Evolutionary conservation across 2,888 invertebrate species (phyloP).

Genomic region (Cosmia trapezina): DNA sequence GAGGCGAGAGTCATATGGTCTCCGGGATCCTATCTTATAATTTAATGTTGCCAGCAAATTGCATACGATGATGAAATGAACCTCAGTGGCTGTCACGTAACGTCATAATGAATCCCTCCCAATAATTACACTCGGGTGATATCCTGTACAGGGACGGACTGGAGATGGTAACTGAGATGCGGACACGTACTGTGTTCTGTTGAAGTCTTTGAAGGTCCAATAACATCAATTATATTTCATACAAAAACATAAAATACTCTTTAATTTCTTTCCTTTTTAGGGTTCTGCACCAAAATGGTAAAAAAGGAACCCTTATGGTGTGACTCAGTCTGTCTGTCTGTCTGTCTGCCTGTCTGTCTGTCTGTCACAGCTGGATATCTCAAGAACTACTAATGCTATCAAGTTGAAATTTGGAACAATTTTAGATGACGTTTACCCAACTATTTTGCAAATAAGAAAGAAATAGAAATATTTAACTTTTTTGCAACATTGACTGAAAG

Average conservation of each 20-base stretch:
- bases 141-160: slow-evolving; percentile 72
- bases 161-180: slow-evolving; percentile 10
- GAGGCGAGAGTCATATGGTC: slow-evolving; percentile 67
- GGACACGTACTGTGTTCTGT: background rate
- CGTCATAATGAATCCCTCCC: slow-evolving; percentile 83
- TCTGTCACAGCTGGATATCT: too few relatives aligned
- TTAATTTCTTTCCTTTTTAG: background rate
- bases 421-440: too few relatives aligned
- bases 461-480: too few relatives aligned
- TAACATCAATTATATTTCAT: background rate
- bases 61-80: slow-evolving; percentile 75
- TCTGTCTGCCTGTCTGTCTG: too few relatives aligned
- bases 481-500: too few relatives aligned
- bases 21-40: slow-evolving; percentile 69
- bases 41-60: slow-evolving; percentile 79
- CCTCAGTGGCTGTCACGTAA: slow-evolving; percentile 83
- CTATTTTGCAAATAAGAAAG: too few relatives aligned
- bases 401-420: too few relatives aligned
- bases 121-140: slow-evolving; percentile 84
- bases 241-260: background rate
- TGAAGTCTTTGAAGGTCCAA: background rate
- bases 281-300: too few relatives aligned
- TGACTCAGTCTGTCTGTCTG: too few relatives aligned
- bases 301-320: too few relatives aligned
- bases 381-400: too few relatives aligned